Evolutionary conservation across 2,888 invertebrate species (phyloP), one percentile per base, ranked within the genome.

Genomic region (Fissipunctia ypsillon): DNA sequence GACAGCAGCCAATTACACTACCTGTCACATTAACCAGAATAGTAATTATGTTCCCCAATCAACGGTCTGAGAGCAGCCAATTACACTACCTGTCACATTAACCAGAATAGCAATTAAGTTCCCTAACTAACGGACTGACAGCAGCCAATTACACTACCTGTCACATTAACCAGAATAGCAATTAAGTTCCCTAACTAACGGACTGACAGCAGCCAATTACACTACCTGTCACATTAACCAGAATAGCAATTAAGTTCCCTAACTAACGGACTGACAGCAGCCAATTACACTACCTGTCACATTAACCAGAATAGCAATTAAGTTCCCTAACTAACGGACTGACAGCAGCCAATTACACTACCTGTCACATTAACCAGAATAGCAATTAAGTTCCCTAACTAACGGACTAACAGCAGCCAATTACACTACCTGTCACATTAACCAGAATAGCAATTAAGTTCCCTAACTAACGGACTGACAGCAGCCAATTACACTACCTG

Each of bases 311-410:
- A 81, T 60, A 59, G 61, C 69, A 73, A 78, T 83, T 78, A 78
- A 69, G 65, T 41, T 68, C 65, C 64, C 70, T 35, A 66, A 81
- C 79, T 73, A 84, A 48, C 71, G 35, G 43, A 56, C 66, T 73
- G 87, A 84, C 76, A 86, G 73, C 73, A 84, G 73, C 69, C 71
- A 66, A 64, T 81, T 64, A n/a, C n/a, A n/a, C n/a, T n/a, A n/a
- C n/a, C n/a, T n/a, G n/a, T n/a, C n/a, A n/a, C n/a, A n/a, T n/a
- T n/a, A n/a, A n/a, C n/a, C n/a, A n/a, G n/a, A n/a, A n/a, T n/a
- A n/a, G n/a, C 52, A 69, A 81, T n/a, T n/a, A 79, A 41, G 50
- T 76, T 41, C 28, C 9, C 19, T 5, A 43, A 59, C 67, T n/a
- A n/a, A n/a, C n/a, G n/a, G n/a, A n/a, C n/a, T n/a, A n/a, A n/a